These are phyloP conservation scores for Cephus nigrinus DNA, from an alignment of 2,888 invertebrate genomes.

Conservation along the genomic window DNA sequence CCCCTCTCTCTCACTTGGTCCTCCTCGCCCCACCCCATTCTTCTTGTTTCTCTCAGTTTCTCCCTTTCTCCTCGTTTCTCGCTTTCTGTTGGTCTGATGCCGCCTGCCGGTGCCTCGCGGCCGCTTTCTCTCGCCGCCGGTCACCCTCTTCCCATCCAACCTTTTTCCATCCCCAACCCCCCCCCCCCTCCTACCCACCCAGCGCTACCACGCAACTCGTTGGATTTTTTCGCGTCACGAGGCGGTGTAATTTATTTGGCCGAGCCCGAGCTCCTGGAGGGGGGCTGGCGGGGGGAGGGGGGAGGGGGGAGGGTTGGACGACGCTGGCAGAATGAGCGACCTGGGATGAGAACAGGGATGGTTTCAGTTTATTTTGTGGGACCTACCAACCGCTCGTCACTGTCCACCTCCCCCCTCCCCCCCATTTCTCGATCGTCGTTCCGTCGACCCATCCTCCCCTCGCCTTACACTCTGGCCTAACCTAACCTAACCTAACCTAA, in stretches of 20 bases:
- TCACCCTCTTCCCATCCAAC: conserved; percentile 21
- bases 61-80: conserved; percentile 41
- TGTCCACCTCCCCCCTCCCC: conserved; percentile 46
- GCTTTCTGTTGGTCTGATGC: too few species aligned
- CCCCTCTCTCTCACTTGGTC: conserved; percentile 21
- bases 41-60: conserved; percentile 42
- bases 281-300: conserved; percentile 6
- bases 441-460: background rate
- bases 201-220: conserved; percentile 47
- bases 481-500: too few species aligned
- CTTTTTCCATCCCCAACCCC: conserved; percentile 12
- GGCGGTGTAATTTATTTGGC: conserved; percentile 64
- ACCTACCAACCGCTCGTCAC: conserved; percentile 59
- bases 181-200: conserved; percentile 2
- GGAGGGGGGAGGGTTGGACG: conserved; percentile 4
- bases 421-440: background rate
- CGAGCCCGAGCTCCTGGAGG: conserved; percentile 32
- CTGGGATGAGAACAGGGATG: conserved; percentile 37
- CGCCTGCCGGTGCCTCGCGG: background rate
- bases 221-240: conserved; percentile 65
- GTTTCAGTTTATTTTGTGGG: conserved; percentile 63
- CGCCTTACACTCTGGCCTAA: background rate
- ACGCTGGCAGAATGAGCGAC: conserved; percentile 16
- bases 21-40: conserved; percentile 34
- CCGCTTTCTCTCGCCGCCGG: conserved; percentile 20